These are phyloP conservation scores for Turritopsis dohrnii DNA, from an alignment of 30 jellyfish, hydroid and myxozoan species.

Conservation along the genomic window DNA sequence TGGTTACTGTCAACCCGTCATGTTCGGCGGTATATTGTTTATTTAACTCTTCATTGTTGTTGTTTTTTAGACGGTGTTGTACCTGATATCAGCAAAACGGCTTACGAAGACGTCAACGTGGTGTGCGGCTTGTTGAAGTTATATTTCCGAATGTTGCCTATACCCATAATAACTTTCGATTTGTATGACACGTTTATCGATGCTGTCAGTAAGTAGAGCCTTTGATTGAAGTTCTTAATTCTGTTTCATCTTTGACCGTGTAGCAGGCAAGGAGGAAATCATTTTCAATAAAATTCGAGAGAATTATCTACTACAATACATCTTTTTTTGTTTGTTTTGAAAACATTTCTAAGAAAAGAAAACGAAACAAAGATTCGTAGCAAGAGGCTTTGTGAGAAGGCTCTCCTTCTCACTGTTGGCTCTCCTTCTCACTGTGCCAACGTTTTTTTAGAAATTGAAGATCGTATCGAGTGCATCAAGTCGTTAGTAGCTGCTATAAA, in stretches of 20 bases:
- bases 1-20: neutral
- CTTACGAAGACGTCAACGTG: constrained; percentile 61
- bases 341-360: neutral
- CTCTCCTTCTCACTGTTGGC: neutral
- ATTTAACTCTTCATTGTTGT: neutral
- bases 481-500: constrained; percentile 54
- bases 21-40: neutral
- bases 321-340: too few species aligned
- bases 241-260: too few species aligned
- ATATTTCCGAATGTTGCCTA: constrained; percentile 81
- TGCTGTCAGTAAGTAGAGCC: constrained; percentile 93
- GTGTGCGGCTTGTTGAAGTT: constrained; percentile 76
- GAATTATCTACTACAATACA: too few species aligned
- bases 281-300: too few species aligned
- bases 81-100: constrained; percentile 53
- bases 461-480: constrained; percentile 30
- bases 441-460: constrained; percentile 29
- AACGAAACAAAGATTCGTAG: neutral
- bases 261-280: neutral
- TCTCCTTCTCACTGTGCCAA: neutral
- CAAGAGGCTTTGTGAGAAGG: too few species aligned
- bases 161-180: constrained; percentile 88
- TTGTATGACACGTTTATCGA: constrained; percentile 70
- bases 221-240: too few species aligned
- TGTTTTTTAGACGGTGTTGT: constrained; percentile 72